Base-by-base conservation (phyloP, 2,888 invertebrate genomes). In the Zhengitettix transpicula region DNA sequence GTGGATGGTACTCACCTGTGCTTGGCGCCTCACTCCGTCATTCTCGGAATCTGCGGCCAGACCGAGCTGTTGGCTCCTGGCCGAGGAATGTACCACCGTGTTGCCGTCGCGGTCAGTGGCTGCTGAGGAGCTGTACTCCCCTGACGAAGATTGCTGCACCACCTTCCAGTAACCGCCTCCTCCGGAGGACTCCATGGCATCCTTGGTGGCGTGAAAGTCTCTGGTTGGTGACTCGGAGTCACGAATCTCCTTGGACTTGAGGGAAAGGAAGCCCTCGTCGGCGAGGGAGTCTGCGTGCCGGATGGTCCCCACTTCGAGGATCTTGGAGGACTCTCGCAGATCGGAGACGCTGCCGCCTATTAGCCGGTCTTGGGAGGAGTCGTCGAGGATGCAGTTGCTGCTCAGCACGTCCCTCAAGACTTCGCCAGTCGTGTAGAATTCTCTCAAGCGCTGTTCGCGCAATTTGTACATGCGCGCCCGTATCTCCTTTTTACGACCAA, bases 401-500 rank as follows among this genome's bases (percentile, higher is more conserved):
- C 71, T 65, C 54, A 67, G 64, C 44, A 68, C 66, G 64, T 69
- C 66, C 15, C 57, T 61, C 15, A 66, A 58, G 1, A 71, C 69
- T 70, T 79, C 79, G 58, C 75, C 76, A 57, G 72, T 73, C 58
- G 79, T 81, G 76, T 89, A 89, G 66, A 87, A 83, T 72, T 84
- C 83, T 69, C 83, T 81, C 68, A 89, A 77, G 63, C 88, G 81
- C 69, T 85, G 83, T 72, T 92, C 91, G 55, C 90, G 81, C 71
- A 92, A 77, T 67, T 85, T 85, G 73, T 87, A 89, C 84, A 89
- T 87, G 74, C 90, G 84, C 55, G 87, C 80, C 63, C 92, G 82
- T 68, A 93, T 91, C 74, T 89, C 87, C 72, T 89, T 89, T 75
- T 90, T 89, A 65, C 83, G 82, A 59, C 86, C 85, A 72, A 87